A percentile compares a stretch with the other conserved stretches of the same genome.
These are phyloP conservation scores for Steinernema khuongi DNA, from an alignment of 1,140 invertebrate genomes.

Conservation along the genomic window DNA sequence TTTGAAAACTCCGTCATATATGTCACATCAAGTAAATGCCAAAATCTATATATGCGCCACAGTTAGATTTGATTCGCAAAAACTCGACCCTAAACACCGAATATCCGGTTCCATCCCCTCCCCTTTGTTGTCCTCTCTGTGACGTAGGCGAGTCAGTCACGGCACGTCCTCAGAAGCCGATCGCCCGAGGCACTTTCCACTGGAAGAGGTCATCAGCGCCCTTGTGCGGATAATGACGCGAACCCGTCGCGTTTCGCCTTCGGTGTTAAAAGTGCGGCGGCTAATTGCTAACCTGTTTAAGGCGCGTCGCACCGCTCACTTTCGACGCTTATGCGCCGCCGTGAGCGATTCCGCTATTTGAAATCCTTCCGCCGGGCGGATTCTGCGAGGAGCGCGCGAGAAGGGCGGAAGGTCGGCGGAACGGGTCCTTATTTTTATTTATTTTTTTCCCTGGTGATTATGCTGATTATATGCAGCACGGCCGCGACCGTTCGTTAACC, in stretches of 20 bases:
- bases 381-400: not conserved
- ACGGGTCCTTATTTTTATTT: no score
- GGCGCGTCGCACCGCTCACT: not conserved
- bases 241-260: not conserved
- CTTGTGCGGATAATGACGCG: not conserved
- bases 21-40: no score
- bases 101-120: no score
- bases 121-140: no score
- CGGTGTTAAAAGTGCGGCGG: conserved; percentile 5
- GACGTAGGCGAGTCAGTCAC: not conserved
- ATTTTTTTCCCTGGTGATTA: no score
- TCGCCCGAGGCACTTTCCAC: not conserved
- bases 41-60: no score
- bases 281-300: conserved; percentile 13
- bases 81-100: not conserved
- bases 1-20: no score
- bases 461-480: no score
- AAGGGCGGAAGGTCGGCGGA: no score
- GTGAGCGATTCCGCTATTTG: conserved; percentile 13
- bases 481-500: not conserved
- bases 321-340: not conserved
- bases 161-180: not conserved
- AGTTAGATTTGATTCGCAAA: not conserved
- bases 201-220: conserved; percentile 9
- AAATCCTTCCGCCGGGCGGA: not conserved